Evolutionary conservation across 1,140 invertebrate species (phyloP).

Genomic region (Zaprionus gabonicus): DNA sequence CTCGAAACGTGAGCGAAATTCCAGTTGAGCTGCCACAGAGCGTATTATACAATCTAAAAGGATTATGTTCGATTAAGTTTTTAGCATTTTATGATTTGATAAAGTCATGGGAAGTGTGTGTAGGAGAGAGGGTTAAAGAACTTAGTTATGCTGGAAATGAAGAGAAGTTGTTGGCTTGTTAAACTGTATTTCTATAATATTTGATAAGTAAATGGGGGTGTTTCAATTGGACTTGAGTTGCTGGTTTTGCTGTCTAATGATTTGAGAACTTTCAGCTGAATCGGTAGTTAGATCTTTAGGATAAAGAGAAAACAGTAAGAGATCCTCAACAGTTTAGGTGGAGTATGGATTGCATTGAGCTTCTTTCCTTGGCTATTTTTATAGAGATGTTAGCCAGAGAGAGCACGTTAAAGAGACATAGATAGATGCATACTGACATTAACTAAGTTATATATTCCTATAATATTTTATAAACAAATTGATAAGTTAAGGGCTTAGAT

Average conservation of each 20-base stretch:
- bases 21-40: background rate
- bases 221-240: background rate
- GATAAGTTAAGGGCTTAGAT: too few species aligned
- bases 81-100: constrained; percentile 1
- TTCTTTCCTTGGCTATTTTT: too few species aligned
- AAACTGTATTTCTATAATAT: background rate
- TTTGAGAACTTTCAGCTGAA: background rate
- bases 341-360: too few species aligned
- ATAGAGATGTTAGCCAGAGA: too few species aligned
- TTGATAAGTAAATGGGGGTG: background rate
- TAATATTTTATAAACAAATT: too few species aligned
- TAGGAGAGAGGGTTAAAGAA: background rate
- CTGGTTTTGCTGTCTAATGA: background rate
- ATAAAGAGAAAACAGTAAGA: background rate
- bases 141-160: background rate
- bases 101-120: background rate
- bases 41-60: background rate
- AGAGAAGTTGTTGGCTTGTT: background rate
- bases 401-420: too few species aligned
- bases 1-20: constrained; percentile 50
- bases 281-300: background rate
- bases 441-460: too few species aligned
- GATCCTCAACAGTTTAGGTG: too few species aligned
- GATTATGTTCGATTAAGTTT: constrained; percentile 2
- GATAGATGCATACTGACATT: too few species aligned